Base-by-base conservation (phyloP, 2,797 vertebrate genomes). In the Enteromius unitaeniatus region DNA sequence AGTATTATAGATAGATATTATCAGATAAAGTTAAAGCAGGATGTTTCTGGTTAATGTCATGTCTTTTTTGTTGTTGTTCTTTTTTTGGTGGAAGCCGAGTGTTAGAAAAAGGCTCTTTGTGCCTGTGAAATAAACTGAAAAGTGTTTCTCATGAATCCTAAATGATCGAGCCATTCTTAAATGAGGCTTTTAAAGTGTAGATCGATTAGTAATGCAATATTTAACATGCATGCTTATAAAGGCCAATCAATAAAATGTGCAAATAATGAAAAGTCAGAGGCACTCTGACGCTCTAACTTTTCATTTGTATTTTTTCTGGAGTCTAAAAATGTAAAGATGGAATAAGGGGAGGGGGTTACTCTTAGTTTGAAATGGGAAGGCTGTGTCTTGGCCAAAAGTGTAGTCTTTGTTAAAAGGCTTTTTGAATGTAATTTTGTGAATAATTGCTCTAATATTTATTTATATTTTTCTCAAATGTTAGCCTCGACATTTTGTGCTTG, bases 11-110 rank as follows among this genome's bases (percentile, higher is more conserved):
- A 85, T 74, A 31, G 5, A 34, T 34, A 34, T 5, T 55, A 62
- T 60, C 68, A 82, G 64, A 73, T 67, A 26, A 65, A 84, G 69
- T 55, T 79, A 77, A 81, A 82, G 76, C 69, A 82, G 78, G 31
- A 45, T 75, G 19, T 40, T 86, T 26, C 67, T 62, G 31, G 5
- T 13, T 77, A 62, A 77, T 78, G n/a, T 45, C 2, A 58, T 23
- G 3, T 31, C 2, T 13, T 45, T 34, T 19, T 17, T 78, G 28
- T 11, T 23, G 1, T 21, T 6, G 7, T 14, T 28, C 15, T 17
- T 3, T 0, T 62, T 60, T 62, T 28, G 13, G 26, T 62, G 14
- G 31, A 17, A 64, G 60, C 15, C 15, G 3, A 4, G 17, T 19
- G 62, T 31, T 31, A 17, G 62, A 17, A 64, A 64, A 64, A 17